These are phyloP conservation scores for Dromius quadrimaculatus DNA, from an alignment of 2,888 invertebrate genomes.

Conservation along the genomic window DNA sequence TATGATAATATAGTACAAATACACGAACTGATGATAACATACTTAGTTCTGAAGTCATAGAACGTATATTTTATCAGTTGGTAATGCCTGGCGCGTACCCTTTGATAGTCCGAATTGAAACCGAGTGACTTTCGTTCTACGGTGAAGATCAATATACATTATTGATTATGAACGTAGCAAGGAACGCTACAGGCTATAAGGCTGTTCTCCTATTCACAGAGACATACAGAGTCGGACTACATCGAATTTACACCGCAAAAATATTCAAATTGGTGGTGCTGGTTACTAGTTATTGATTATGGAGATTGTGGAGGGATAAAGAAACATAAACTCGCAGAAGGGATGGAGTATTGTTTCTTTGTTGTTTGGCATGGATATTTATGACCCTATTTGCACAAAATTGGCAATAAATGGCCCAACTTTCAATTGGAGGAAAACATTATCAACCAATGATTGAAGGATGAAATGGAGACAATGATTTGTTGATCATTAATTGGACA, in stretches of 20 bases:
- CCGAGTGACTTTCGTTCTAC: conserved; percentile 44
- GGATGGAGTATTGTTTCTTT: too few relatives aligned
- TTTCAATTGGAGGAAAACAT: too few relatives aligned
- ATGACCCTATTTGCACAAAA: too few relatives aligned
- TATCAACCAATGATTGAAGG: too few relatives aligned
- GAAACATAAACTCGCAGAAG: background rate
- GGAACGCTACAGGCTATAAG: conserved; percentile 16
- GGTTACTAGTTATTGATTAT: conserved; percentile 14
- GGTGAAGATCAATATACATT: conserved; percentile 47
- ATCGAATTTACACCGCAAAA: conserved; percentile 13
- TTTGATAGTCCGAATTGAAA: conserved; percentile 44
- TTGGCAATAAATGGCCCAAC: too few relatives aligned
- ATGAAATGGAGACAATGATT: too few relatives aligned
- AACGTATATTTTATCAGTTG: conserved; percentile 42
- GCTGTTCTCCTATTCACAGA: conserved; percentile 26
- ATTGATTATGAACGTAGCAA: conserved; percentile 47
- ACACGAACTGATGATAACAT: conserved; percentile 21
- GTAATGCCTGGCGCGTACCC: conserved; percentile 18
- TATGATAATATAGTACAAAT: conserved; percentile 15
- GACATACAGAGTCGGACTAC: background rate
- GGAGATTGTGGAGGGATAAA: conserved; percentile 6
- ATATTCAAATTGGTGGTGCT: conserved; percentile 15
- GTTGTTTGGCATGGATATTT: too few relatives aligned
- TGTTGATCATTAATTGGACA: too few relatives aligned
- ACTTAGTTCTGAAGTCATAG: conserved; percentile 39